A percentile compares a stretch with the other conserved stretches of the same genome.
These are phyloP conservation scores for Betta splendens DNA, from an alignment of 2,797 vertebrate species.

Conservation along the genomic window DNA sequence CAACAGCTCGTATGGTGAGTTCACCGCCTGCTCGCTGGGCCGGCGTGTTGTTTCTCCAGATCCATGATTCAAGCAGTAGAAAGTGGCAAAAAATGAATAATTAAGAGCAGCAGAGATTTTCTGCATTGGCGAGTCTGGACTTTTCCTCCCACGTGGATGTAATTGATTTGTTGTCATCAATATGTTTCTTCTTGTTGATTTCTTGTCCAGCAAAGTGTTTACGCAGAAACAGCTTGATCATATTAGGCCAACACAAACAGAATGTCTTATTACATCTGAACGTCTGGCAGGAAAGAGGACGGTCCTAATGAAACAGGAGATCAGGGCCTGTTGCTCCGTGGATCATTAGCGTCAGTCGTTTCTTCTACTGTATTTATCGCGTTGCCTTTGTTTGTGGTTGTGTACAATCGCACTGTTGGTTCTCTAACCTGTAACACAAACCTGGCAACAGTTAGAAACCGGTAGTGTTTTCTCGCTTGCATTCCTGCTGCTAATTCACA, in stretches of 20 bases:
- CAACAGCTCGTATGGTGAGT: constrained; percentile 30
- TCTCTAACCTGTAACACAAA: no score
- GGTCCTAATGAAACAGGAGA: not conserved
- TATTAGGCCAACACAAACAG: not conserved
- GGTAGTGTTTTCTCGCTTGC: no score
- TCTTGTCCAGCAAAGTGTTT: not conserved
- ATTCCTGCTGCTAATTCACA: no score
- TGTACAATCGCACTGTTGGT: no score
- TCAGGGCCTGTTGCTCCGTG: not conserved
- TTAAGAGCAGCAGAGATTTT: constrained; percentile 18
- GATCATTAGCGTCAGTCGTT: not conserved
- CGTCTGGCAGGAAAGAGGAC: not conserved
- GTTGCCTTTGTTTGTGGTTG: no score
- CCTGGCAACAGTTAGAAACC: no score
- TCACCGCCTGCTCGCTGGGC: constrained; percentile 14
- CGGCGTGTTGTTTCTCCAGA: constrained; percentile 29
- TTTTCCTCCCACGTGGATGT: not conserved
- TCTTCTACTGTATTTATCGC: no score
- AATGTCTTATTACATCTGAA: not conserved
- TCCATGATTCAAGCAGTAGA: constrained; percentile 20
- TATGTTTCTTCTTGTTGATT: not conserved
- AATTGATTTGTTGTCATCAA: not conserved
- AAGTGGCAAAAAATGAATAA: constrained; percentile 14
- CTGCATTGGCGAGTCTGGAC: constrained; percentile 2
- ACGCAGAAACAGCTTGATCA: not conserved